phyloP scores from a whole-genome alignment of 2,113 vertebrate species.

The Microtus oregoni region DNA sequence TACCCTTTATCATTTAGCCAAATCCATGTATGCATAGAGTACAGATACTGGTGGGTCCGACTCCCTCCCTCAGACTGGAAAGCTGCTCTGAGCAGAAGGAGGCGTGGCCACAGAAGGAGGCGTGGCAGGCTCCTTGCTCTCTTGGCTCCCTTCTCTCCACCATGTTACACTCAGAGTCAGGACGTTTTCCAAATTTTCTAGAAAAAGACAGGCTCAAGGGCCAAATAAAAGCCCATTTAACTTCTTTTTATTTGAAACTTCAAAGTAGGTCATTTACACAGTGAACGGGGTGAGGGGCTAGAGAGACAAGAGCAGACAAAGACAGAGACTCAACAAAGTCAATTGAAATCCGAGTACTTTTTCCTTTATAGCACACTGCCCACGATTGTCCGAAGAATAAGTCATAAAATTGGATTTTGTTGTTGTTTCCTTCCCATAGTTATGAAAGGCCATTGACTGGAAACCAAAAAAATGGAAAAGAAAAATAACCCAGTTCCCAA shows the following conservation, averaged over 20 bases:
- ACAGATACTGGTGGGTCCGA: neutral
- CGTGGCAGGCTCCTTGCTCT: neutral
- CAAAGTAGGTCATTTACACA: slow-evolving; percentile 81
- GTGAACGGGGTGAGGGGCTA: slow-evolving; percentile 41
- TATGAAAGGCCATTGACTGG: slow-evolving; percentile 62
- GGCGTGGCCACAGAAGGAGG: too few species aligned
- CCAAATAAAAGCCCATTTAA: slow-evolving; percentile 80
- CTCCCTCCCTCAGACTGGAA: neutral
- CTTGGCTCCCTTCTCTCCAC: slow-evolving; percentile 13
- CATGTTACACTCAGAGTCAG: slow-evolving; percentile 64
- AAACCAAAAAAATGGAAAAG: slow-evolving; percentile 14
- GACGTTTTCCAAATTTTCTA: slow-evolving; percentile 72
- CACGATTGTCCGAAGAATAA: neutral
- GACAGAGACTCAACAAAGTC: neutral
- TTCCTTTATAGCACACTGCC: neutral
- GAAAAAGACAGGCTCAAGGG: slow-evolving; percentile 71
- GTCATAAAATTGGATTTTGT: slow-evolving; percentile 43
- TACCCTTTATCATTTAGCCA: neutral
- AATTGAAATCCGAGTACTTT: neutral
- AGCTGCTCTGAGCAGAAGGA: neutral
- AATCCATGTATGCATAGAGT: neutral
- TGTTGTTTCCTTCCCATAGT: slow-evolving; percentile 49
- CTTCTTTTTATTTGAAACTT: slow-evolving; percentile 79
- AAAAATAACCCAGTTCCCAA: neutral
- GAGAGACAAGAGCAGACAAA: slow-evolving; percentile 57